phyloP scores from a whole-genome alignment of 2,113 vertebrate genomes.

The Colaptes auratus region DNA sequence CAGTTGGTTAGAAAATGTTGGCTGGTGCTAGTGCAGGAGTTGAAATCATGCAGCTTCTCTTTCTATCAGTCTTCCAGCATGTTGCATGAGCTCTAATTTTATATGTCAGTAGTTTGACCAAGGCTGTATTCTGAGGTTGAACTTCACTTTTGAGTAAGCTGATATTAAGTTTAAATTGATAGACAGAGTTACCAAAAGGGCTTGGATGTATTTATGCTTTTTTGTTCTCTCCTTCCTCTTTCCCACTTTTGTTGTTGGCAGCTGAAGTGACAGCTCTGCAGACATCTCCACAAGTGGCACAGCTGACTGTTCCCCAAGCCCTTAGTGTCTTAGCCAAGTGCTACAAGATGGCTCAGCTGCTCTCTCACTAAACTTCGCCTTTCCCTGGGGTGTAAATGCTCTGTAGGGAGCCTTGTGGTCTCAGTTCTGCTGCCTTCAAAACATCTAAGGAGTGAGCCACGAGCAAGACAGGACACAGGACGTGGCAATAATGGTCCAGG shows the following conservation, averaged over 20 bases:
- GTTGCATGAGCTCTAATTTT: background rate
- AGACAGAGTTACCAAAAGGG: background rate
- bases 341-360: background rate
- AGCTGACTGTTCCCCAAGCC: background rate
- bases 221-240: background rate
- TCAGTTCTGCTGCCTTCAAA: background rate
- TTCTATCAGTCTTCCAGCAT: background rate
- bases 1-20: background rate
- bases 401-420: background rate
- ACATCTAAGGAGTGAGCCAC: background rate
- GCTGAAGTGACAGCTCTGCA: background rate
- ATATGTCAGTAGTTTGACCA: background rate
- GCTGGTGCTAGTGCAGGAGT: background rate
- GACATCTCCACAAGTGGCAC: background rate
- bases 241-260: background rate
- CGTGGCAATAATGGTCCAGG: background rate
- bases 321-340: background rate
- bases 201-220: background rate
- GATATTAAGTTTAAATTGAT: background rate
- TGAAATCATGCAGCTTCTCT: background rate
- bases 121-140: conserved; percentile 11
- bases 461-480: background rate
- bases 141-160: background rate
- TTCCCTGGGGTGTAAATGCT: background rate
- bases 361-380: background rate